Percentiles rank a stretch among this genome's conserved stretches.
phyloP scores from a whole-genome alignment of 2,113 vertebrate genomes.

The Odocoileus hemionus region DNA sequence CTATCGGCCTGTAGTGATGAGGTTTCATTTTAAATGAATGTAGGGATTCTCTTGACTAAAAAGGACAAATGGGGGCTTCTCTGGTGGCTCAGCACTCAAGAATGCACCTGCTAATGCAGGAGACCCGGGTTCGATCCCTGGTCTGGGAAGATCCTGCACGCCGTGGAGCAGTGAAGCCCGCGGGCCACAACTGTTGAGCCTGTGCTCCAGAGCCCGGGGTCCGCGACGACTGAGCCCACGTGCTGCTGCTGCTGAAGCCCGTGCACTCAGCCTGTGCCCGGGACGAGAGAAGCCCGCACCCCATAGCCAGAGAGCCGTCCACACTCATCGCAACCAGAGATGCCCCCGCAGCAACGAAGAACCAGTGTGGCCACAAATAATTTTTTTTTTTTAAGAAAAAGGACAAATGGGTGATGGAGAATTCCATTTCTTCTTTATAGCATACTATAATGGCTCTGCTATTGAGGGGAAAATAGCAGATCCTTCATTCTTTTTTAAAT shows the following conservation, averaged over 20 bases:
- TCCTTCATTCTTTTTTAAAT: neutral
- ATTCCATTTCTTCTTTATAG: neutral
- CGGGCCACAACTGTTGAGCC: accelerated
- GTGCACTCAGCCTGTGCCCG: neutral
- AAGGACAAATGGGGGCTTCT: neutral
- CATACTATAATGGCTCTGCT: neutral
- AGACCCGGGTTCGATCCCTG: neutral
- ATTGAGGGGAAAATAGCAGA: neutral
- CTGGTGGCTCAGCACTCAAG: neutral
- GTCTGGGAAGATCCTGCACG: neutral
- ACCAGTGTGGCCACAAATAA: neutral
- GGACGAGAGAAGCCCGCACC: neutral
- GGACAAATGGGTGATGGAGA: neutral
- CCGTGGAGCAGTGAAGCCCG: accelerated
- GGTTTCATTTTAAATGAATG: neutral
- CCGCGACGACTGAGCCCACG: neutral
- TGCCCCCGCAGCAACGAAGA: neutral
- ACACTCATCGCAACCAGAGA: neutral
- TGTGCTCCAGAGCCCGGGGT: neutral
- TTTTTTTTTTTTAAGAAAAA: neutral
- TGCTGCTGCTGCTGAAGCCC: neutral
- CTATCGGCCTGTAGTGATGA: neutral
- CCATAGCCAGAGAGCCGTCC: neutral
- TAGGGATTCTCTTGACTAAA: neutral
- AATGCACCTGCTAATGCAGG: neutral